Base-by-base conservation (phyloP, 2,797 vertebrate species). In the Austrolebias charrua region DNA sequence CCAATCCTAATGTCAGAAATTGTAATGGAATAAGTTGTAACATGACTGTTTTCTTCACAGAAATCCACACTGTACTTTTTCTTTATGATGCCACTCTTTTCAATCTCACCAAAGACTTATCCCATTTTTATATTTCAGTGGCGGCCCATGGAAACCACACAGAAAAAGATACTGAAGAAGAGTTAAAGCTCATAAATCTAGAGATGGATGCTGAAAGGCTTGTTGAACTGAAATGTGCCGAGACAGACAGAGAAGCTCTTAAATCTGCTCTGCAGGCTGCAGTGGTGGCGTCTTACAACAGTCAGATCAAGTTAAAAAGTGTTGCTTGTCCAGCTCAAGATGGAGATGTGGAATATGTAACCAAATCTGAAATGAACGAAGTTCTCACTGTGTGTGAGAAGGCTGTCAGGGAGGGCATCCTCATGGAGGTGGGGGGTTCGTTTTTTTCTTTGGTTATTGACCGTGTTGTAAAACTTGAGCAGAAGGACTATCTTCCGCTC, bases 341-440 rank as follows among this genome's bases (percentile, higher is more conserved):
- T 3, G 88, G 83, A 43, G 92, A 92, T 49, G 87, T 91, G 0
- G 91, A 94, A 64, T 94, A 94, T 20, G 93, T 94, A 73, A 93
- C 93, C 63, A 94, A 91, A 80, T 94, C 93, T 33, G 92, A 94
- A 66, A 93, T 94, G 92, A 92, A 93, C 14, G 93, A 94, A 73
- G 92, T 94, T 48, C 88, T 94, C n/a, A 79, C 75, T 5, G 92
- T 94, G 20, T 94, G 93, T 1, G 92, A 93, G 76, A 90, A 88
- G 4, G 87, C 90, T 0, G 90, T 94, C 57, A 84, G 89, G 18
- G 92, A 92, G 44, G 87, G 92, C 52, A 92, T 93, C 60, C 83
- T 94, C 18, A 69, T 82, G 24, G 93, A 94, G 73, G 90, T 92
- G 0, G 92, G 91, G 4, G 86, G 18, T 63, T 93, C 93, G 0